Evolutionary conservation across 2,113 vertebrate species (phyloP), one percentile per base, ranked within the genome.

Genomic region (Acrocephalus arundinaceus): DNA sequence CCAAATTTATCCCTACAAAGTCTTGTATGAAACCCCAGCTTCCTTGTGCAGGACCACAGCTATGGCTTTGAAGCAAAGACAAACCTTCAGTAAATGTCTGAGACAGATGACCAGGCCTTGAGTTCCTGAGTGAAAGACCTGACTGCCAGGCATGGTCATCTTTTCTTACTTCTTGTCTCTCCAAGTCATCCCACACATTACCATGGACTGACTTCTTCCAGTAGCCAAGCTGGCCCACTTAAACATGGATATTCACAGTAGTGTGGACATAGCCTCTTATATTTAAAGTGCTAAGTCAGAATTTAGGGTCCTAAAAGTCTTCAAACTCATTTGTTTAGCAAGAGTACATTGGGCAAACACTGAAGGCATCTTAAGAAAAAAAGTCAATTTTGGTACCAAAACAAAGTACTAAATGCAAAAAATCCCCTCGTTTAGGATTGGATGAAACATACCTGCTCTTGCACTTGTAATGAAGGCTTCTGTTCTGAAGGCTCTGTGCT

Each of bases 391-490:
- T 70, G 24, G 14, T 77, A 70, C 27, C 30, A 88, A 71, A 73
- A 9, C 17, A 41, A 81, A 75, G 18, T 15, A 62, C 11, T 65
- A 45, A 61, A 62, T 31, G 5, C 70, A 35, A 43, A 37, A 49
- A 8, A 10, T 0, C 2, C 31, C 27, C 83, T 49, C 0, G 4
- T 43, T 52, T 65, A 22, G 18, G 31, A 22, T 72, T 84, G 39
- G n/a, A 62, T 59, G 55, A 71, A 91, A 97, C 97, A 46, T 96
- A 98, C 98, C 97, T 98, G 97, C 75, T 98, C 98, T 84, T 98
- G 97, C 65, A 96, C 48, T 93, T 96, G 96, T 58, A 95, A 78
- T 7, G 96, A 93, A 58, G 89, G 76, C 28, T 43, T 96, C 46
- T 97, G 96, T 57, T 98, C 98, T 55, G 96, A 89, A 65, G 86